These are phyloP conservation scores for Drosophila baimaii DNA, from an alignment of 1,140 invertebrate species.

Conservation along the genomic window DNA sequence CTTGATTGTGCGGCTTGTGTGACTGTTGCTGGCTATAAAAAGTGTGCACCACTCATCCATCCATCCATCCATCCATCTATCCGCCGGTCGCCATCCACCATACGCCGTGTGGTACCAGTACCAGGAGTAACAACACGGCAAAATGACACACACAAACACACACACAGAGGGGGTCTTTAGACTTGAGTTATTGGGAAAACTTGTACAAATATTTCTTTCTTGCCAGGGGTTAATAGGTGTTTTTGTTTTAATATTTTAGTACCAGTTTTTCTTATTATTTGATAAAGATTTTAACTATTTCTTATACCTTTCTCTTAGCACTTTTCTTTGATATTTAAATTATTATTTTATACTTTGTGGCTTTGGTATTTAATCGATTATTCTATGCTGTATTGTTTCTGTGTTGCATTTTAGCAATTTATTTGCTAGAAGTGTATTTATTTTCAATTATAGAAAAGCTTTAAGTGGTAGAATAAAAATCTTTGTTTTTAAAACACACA, in stretches of 20 bases:
- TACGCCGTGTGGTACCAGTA: conserved; percentile 69
- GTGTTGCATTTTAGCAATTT: too few relatives aligned
- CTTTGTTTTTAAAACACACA: too few relatives aligned
- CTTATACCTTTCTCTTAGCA: not conserved
- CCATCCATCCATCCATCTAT: conserved; percentile 11
- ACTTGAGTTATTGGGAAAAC: not conserved
- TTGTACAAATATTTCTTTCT: not conserved
- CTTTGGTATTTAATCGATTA: too few relatives aligned
- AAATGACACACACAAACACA: conserved; percentile 51
- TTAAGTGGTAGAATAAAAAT: too few relatives aligned
- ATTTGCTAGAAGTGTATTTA: too few relatives aligned
- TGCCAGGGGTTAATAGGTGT: not conserved
- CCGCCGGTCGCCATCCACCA: conserved; percentile 25
- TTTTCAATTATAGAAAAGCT: too few relatives aligned
- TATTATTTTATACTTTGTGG: too few relatives aligned
- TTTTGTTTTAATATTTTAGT: not conserved
- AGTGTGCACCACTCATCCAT: conserved; percentile 62
- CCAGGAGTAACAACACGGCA: conserved; percentile 45
- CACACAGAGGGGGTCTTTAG: conserved; percentile 14
- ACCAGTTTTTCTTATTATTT: not conserved
- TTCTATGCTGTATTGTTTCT: not conserved
- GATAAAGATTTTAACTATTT: not conserved
- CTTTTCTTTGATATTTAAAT: not conserved
- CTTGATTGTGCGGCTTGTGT: conserved; percentile 77
- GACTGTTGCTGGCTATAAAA: conserved; percentile 76